Evolutionary conservation across 37 sponge, comb jelly and placozoan species (phyloP).

Genomic region (Ianthella basta): DNA sequence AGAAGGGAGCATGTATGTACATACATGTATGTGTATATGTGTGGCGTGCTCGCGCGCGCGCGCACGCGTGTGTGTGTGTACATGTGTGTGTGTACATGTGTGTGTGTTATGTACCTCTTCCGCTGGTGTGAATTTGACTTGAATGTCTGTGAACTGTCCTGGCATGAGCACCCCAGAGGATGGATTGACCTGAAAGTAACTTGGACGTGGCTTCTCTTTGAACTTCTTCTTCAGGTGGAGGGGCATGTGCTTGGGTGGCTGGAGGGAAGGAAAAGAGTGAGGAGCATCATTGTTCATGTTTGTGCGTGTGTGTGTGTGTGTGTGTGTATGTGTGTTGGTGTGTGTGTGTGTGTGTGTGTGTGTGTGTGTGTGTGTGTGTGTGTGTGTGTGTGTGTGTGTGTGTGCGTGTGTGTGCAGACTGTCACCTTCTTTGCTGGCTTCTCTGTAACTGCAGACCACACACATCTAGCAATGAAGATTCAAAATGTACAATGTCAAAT

Average conservation of each 20-base stretch:
- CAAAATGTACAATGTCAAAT: not conserved
- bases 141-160: conserved; percentile 79
- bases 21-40: conserved; percentile 3
- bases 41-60: not conserved
- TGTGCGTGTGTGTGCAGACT: not conserved
- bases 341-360: no score
- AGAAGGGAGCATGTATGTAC: no score
- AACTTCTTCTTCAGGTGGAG: conserved; percentile 88
- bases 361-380: no score
- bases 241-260: conserved; percentile 74
- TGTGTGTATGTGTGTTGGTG: no score
- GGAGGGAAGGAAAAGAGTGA: not conserved
- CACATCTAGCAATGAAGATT: conserved; percentile 35
- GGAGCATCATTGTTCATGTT: not conserved
- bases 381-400: not conserved
- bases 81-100: not conserved
- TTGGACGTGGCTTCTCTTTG: conserved; percentile 83
- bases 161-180: conserved; percentile 75
- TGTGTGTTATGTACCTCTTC: conserved; percentile 75
- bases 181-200: conserved; percentile 91
- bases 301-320: not conserved
- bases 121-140: conserved; percentile 90
- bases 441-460: conserved; percentile 58
- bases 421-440: conserved; percentile 71
- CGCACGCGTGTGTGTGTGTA: not conserved